Base-by-base conservation (phyloP, 2,113 vertebrate species). In the Tyrannus savana region DNA sequence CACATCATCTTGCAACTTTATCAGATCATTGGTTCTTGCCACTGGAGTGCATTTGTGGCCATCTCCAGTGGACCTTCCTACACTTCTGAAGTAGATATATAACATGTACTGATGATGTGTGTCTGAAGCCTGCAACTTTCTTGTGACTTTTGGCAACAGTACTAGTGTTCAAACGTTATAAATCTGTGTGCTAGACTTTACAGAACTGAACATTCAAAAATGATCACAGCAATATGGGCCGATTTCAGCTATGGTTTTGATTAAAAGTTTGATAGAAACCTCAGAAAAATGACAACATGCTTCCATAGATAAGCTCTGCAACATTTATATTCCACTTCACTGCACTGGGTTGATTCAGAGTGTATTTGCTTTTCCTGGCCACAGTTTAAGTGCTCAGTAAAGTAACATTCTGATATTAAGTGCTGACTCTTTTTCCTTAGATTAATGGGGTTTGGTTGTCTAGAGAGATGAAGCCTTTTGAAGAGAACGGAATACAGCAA, bases 221-320 rank as follows among this genome's bases (percentile, higher is more conserved):
- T n/a, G 47, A 95, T 92, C 93, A 89, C 56, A 64, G 90, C 19
- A 93, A 53, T 0, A 0, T 41, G 25, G 82, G 79, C 93, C 90
- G 90, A 84, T 78, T 95, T 81, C 83, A 88, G 76, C 67, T 80
- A 37, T 90, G 92, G 93, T 96, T 96, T 96, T 93, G 82, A 95
- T 96, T 96, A 95, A 84, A 93, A 78, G 17, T 83, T 92, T 84
- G 90, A 96, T 95, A 93, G 85, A 96, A 97, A 95, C 88, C 85
- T 96, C 88, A 94, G 83, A 74, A 79, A 96, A 95, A 97, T 77
- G 60, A 74, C 92, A 96, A 75, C 76, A 52, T 63, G 37, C 85
- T 95, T 88, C 85, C 79, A 88, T 31, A 96, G 90, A 97, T 93
- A 96, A 96, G 85, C 75, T 92, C 52, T 84, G 85, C 56, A 95